Evolutionary conservation across 1,140 invertebrate species (phyloP), one percentile per base, ranked within the genome.

Genomic region (Bicyclus anynana): DNA sequence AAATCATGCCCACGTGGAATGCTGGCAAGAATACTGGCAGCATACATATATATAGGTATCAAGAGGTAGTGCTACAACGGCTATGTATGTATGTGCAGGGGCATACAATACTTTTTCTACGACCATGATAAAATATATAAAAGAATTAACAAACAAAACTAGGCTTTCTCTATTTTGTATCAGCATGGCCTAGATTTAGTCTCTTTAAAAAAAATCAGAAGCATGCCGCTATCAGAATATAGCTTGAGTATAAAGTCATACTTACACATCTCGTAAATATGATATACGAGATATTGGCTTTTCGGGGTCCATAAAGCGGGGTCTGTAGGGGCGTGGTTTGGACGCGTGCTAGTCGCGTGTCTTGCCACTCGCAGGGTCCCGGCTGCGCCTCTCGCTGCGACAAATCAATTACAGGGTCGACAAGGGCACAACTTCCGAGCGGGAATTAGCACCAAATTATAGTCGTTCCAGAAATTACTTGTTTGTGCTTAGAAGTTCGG

Each of bases 401-500:
- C 83, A 82, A 85, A 85, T 85, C 82, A 85, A 85, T 86, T 84
- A 82, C 77, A 82, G 73, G 74, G 70, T 69, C 68, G 68, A 70
- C 58, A 55, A 18, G 71, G 73, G 69, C 72, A 56, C 57, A 53
- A 76, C 80, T 82, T 76, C 80, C 79, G 79, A 75, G 65, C 40
- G 40, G 54, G 67, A 83, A 86, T 84, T 83, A 82, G 74, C 79
- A 69, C 72, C 72, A 86, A 86, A 86, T 84, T 82, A 86, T 75
- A 81, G 72, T 67, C 53, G 59, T 74, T 52, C 59, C 44, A 50
- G 53, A 81, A 77, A 83, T 82, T 78, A 77, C 73, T 79, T 82
- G 80, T 82, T 82, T 81, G 76, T 74, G 65, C 55, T 68, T 69
- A 72, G 20, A 72, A 72, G 71, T 71, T 57, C 52, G 16, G 71